phyloP scores from a whole-genome alignment of 2,797 vertebrate species.

The Malurus leucopterus region DNA sequence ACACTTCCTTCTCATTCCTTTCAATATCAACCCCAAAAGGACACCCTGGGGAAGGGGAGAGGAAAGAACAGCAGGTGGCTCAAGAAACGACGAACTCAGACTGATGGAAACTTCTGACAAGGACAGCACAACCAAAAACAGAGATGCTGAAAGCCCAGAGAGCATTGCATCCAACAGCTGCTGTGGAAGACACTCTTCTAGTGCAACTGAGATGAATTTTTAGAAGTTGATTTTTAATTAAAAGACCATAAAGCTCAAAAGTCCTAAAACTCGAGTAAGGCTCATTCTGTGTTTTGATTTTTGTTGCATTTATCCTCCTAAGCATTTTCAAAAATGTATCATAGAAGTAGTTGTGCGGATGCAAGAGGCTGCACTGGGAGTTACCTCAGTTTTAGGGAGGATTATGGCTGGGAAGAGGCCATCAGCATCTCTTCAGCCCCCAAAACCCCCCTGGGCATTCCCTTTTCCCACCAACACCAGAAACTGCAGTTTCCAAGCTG shows the following conservation, averaged over 20 bases:
- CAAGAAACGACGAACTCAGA: background rate
- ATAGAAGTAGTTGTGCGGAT: background rate
- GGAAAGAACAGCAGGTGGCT: background rate
- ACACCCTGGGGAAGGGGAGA: fast-evolving
- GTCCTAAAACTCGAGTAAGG: background rate
- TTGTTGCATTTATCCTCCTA: background rate
- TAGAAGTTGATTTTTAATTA: background rate
- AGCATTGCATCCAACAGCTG: background rate
- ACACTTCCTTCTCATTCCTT: no score
- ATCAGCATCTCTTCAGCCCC: background rate
- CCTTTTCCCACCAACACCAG: background rate
- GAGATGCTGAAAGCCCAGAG: background rate
- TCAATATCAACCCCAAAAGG: background rate
- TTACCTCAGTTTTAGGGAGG: background rate
- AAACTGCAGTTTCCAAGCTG: background rate
- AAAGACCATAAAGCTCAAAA: background rate
- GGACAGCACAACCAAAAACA: background rate
- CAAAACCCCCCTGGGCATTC: background rate
- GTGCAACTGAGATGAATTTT: background rate
- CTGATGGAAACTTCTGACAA: background rate
- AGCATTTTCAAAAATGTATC: background rate
- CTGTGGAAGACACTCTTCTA: background rate
- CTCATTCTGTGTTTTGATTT: background rate
- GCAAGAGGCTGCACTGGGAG: background rate
- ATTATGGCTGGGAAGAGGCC: background rate